Evolutionary conservation across 2,888 invertebrate species (phyloP).

Genomic region (Baronia brevicornis): DNA sequence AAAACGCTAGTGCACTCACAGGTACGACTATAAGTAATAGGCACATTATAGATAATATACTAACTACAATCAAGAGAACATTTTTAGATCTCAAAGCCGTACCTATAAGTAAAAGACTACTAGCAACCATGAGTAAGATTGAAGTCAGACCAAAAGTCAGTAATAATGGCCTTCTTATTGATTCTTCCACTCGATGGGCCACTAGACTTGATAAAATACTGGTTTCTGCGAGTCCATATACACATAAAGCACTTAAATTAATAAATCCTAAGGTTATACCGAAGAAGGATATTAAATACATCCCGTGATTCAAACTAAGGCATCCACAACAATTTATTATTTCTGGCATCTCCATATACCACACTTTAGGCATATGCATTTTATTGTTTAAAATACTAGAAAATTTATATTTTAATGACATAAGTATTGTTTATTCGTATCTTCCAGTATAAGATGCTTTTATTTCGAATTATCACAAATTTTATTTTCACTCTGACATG

Average conservation of each 20-base stretch:
- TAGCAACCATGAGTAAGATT: constrained; percentile 26
- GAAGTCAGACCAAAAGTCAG: constrained; percentile 27
- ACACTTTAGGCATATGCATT: constrained; percentile 8
- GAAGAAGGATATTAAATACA: constrained; percentile 33
- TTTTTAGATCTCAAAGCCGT: constrained; percentile 9
- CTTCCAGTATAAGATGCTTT: no score
- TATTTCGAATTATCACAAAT: no score
- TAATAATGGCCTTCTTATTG: constrained; percentile 29
- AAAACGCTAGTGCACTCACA: constrained; percentile 27
- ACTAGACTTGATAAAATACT: constrained; percentile 19
- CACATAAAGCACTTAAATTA: constrained; percentile 29
- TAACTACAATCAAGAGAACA: constrained; percentile 15
- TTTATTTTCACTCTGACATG: no score
- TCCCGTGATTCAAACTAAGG: constrained; percentile 17
- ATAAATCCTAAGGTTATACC: constrained; percentile 30
- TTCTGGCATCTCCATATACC: constrained; percentile 33
- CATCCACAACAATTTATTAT: constrained; percentile 28
- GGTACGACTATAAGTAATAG: constrained; percentile 19
- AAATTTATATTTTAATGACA: neutral
- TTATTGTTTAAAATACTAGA: neutral
- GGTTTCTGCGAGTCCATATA: constrained; percentile 36
- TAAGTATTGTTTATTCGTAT: no score
- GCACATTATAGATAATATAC: constrained; percentile 25
- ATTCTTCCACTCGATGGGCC: constrained; percentile 19
- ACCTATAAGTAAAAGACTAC: constrained; percentile 29